Evolutionary conservation across 2,113 vertebrate genomes (phyloP).

Genomic region (Emydocephalus ijimae): DNA sequence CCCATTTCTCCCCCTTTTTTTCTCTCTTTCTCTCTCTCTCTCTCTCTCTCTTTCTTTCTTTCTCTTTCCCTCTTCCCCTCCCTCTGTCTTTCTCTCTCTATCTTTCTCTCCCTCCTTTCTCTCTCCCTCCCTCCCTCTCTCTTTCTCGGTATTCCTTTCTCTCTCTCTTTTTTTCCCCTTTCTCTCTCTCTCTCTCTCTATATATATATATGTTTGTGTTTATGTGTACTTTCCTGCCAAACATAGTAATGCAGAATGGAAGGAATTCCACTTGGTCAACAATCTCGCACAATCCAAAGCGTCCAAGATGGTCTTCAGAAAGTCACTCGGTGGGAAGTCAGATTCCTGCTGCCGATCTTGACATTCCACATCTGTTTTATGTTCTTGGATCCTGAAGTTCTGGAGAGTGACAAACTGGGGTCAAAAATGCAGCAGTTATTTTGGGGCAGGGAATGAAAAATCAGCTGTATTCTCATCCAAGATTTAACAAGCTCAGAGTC

Average conservation of each 20-base stretch:
- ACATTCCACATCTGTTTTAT: slow-evolving; percentile 19
- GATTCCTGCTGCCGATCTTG: background rate
- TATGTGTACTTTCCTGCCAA: background rate
- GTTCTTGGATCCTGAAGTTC: background rate
- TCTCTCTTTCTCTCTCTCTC: no score
- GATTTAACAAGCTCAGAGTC: background rate
- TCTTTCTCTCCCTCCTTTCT: no score
- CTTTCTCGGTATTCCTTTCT: no score
- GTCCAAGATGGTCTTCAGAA: background rate
- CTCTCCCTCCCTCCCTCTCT: rapidly evolving
- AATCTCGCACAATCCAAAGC: background rate
- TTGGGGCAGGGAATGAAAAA: background rate
- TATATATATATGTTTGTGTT: background rate
- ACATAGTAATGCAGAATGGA: background rate
- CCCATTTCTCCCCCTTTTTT: no score
- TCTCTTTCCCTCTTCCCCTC: rapidly evolving
- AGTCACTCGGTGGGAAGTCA: background rate
- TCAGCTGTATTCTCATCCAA: background rate
- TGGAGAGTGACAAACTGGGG: background rate
- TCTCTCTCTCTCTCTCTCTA: no score
- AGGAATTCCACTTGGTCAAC: background rate
- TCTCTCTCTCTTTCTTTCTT: no score
- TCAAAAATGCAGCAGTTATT: background rate
- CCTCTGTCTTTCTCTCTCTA: no score
- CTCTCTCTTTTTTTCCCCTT: no score